Evolutionary conservation across 1,140 invertebrate species (phyloP).

Genomic region (Spodoptera litura): DNA sequence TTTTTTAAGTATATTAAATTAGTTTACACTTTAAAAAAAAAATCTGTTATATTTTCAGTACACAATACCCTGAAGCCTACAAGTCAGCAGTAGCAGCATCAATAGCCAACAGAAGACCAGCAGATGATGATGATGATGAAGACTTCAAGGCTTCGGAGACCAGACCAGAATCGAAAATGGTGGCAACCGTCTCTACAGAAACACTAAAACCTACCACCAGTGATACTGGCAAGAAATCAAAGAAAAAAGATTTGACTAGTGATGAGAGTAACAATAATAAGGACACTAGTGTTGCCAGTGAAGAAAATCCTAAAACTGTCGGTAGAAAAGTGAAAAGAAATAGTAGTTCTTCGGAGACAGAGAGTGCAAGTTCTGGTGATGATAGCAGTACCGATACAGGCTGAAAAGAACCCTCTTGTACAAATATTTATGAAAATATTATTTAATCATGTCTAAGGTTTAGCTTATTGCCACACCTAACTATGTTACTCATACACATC

Average conservation of each 20-base stretch:
- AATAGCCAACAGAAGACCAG: conserved; percentile 87
- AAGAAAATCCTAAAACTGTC: conserved; percentile 42
- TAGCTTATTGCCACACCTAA: too few species aligned
- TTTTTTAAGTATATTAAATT: too few species aligned
- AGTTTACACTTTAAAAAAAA: too few species aligned
- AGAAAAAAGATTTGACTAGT: conserved; percentile 62
- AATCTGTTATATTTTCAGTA: conserved; percentile 69
- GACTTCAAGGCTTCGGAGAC: conserved; percentile 61
- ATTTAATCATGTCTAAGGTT: too few species aligned
- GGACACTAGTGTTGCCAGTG: conserved; percentile 33
- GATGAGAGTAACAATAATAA: conserved; percentile 55
- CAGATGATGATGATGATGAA: conserved; percentile 86
- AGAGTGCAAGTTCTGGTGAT: conserved; percentile 79
- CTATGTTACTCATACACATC: too few species aligned
- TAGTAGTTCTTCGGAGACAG: conserved; percentile 79
- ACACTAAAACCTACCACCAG: conserved; percentile 80
- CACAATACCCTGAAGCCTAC: conserved; percentile 96
- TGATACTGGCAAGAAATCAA: conserved; percentile 65
- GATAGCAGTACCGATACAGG: conserved; percentile 80
- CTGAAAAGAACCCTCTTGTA: conserved; percentile 52
- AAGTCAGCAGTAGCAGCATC: conserved; percentile 87
- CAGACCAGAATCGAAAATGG: conserved; percentile 78
- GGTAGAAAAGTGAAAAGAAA: conserved; percentile 67
- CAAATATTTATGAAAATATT: too few species aligned
- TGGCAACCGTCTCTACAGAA: conserved; percentile 83